Percentiles rank a stretch among this genome's conserved stretches.
These are phyloP conservation scores for Manacus vitellinus DNA, from an alignment of 2,113 vertebrate species.

Conservation along the genomic window DNA sequence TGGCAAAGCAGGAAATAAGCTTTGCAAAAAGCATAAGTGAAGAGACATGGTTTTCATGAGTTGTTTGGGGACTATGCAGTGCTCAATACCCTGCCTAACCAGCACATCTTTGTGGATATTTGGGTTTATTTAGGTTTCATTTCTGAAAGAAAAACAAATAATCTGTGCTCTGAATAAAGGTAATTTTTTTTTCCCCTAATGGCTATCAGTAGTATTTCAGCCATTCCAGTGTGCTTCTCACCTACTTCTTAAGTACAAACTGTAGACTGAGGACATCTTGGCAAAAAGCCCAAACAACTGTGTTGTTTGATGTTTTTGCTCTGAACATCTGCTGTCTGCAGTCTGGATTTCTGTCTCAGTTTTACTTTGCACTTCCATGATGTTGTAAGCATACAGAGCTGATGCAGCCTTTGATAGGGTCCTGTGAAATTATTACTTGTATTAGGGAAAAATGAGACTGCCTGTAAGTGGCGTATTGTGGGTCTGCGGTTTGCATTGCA, in stretches of 20 bases:
- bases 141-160: neutral
- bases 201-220: neutral
- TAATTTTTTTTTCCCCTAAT: accelerated
- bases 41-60: neutral
- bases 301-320: neutral
- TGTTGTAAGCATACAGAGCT: neutral
- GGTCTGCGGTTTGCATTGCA: neutral
- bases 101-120: neutral
- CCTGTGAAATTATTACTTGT: neutral
- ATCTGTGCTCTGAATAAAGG: neutral
- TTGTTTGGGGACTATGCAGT: neutral
- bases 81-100: neutral
- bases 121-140: neutral
- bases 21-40: neutral
- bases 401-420: neutral
- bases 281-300: neutral
- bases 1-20: neutral
- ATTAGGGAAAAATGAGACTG: neutral
- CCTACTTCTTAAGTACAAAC: neutral
- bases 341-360: neutral
- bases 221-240: neutral
- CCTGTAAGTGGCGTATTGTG: neutral
- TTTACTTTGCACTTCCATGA: neutral
- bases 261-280: neutral
- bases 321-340: neutral